These are phyloP conservation scores for Falcunculus frontatus DNA, from an alignment of 2,113 vertebrate genomes.

Conservation along the genomic window DNA sequence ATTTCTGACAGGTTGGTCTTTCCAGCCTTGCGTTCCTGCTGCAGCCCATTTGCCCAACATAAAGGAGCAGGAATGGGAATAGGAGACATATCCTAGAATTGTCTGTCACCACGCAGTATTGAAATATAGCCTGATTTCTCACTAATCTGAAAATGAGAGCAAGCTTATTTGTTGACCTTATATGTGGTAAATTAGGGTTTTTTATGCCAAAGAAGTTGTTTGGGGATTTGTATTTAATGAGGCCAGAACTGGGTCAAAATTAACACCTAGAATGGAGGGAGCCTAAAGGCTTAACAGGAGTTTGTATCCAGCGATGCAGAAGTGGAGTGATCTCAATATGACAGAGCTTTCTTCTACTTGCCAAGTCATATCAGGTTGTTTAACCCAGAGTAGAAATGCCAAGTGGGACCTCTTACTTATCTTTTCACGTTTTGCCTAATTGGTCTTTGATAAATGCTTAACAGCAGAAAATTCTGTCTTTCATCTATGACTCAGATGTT, in stretches of 20 bases:
- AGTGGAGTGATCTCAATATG: not conserved
- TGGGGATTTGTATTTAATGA: not conserved
- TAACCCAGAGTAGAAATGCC: not conserved
- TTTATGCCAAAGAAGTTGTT: not conserved
- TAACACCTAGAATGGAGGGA: not conserved
- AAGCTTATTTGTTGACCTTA: not conserved
- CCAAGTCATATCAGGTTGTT: not conserved
- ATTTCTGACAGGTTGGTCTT: not conserved
- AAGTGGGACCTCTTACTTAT: not conserved
- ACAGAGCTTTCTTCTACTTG: not conserved
- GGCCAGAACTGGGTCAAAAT: not conserved
- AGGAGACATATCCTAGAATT: not conserved
- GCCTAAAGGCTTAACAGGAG: not conserved
- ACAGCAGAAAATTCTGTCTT: not conserved
- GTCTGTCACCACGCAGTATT: accelerated
- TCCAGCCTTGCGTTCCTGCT: not conserved
- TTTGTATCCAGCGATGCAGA: not conserved
- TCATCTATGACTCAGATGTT: not conserved
- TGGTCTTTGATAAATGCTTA: not conserved
- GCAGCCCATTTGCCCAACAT: not conserved
- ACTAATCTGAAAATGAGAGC: not conserved
- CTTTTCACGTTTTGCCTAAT: not conserved
- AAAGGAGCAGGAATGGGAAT: not conserved
- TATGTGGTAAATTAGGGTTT: not conserved
- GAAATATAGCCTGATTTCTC: not conserved